Evolutionary conservation across 1,140 invertebrate species (phyloP), one percentile per base, ranked within the genome.

Genomic region (Camponotus pennsylvanicus): DNA sequence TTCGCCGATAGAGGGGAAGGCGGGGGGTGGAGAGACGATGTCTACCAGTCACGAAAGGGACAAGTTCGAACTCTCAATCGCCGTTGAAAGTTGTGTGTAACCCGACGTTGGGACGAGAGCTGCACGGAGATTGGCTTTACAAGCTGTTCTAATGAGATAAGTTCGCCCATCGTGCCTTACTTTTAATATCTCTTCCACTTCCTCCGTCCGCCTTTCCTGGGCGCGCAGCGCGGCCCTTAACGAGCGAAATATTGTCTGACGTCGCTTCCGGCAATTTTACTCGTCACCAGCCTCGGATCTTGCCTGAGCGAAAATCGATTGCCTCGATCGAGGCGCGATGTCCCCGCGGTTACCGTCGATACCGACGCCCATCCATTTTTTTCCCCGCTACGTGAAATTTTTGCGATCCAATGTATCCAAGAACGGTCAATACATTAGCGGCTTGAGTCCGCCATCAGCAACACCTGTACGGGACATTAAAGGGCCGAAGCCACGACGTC

Each of bases 81-180:
- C 89, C 79, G 87, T 91, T 71, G 89, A 88, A 91, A 91, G 87
- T 90, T 86, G 87, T 84, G 89, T 80, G 84, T 90, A 88, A 91
- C 75, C 83, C 86, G 78, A 71, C 75, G 84, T 86, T 83, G 91
- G 84, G 75, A 77, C 63, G 71, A 88, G 76, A 82, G 88, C 88
- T 79, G 49, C 61, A 76, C 86, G 91, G 90, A 91, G 90, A 90
- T 91, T 91, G 91, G 90, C 89, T 91, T 84, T 92, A 91, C 88
- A 92, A 89, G 90, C 90, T 86, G 88, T 92, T 92, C 91, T 93
- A 93, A 93, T 92, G 92, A 92, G 92, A 92, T 92, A 93, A 93
- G 88, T 93, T 93, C 87, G 87, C 87, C 88, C 91, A 90, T 88
- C 82, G 86, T 92, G 86, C 86, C 88, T 91, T 87, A 92, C 92